A percentile compares a stretch with the other conserved stretches of the same genome.
phyloP scores from a whole-genome alignment of 1,140 invertebrate genomes.

The Episyrphus balteatus region DNA sequence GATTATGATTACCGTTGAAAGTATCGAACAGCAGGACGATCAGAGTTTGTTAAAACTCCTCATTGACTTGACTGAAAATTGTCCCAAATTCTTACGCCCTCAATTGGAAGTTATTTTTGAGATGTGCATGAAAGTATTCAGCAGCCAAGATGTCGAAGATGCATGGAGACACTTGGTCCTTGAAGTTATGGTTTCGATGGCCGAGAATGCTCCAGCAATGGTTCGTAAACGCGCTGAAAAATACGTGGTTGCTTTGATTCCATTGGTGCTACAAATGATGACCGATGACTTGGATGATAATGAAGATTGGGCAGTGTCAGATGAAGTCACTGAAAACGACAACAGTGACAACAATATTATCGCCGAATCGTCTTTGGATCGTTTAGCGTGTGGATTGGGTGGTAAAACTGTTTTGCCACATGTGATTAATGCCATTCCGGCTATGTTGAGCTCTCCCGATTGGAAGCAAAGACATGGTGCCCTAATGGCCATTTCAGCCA shows the following conservation, averaged over 20 bases:
- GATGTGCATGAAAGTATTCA: conserved; percentile 80
- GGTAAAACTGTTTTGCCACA: conserved; percentile 90
- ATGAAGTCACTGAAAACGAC: conserved; percentile 75
- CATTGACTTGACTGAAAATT: conserved; percentile 85
- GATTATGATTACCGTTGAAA: conserved; percentile 50
- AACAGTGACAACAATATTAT: conserved; percentile 84
- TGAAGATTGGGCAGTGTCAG: conserved; percentile 62
- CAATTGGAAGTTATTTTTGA: conserved; percentile 81
- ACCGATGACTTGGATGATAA: conserved; percentile 95
- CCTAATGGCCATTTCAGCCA: conserved; percentile 95
- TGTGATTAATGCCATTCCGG: conserved; percentile 73
- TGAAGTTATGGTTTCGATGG: conserved; percentile 87
- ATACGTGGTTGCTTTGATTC: conserved; percentile 68
- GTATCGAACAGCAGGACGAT: conserved; percentile 74
- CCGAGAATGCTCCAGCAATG: conserved; percentile 92
- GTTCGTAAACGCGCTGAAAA: conserved; percentile 78
- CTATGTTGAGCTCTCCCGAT: conserved; percentile 73
- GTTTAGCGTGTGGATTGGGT: conserved; percentile 88
- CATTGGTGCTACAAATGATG: conserved; percentile 88
- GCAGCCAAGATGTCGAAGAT: conserved; percentile 64
- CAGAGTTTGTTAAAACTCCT: conserved; percentile 83
- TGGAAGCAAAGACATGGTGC: conserved; percentile 89
- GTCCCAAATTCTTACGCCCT: conserved; percentile 82
- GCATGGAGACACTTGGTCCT: conserved; percentile 82
- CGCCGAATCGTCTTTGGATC: conserved; percentile 92